Evolutionary conservation across 2,888 invertebrate genomes (phyloP), one percentile per base, ranked within the genome.

Genomic region (Balanococcus diminutus): DNA sequence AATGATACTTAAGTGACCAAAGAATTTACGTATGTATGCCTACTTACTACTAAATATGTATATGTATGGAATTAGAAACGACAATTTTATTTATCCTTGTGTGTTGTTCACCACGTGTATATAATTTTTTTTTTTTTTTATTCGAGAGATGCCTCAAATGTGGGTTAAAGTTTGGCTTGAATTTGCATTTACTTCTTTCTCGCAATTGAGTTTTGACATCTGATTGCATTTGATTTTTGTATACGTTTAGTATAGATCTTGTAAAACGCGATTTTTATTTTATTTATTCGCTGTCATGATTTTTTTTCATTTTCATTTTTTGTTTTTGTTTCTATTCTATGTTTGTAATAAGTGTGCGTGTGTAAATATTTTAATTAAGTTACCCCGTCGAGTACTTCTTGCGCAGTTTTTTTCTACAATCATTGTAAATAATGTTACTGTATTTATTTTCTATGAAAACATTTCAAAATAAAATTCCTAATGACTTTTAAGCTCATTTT

Each of bases 391-490:
- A 28, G 16, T 28, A 67, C 67, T 46, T 46, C n/a, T 46, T 46
- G 46, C n/a, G 4, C 46, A 46, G 46, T 19, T 79, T 79, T 79
- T 79, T 72, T 72, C 6, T 16, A 79, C 36, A 16, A 36, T 79
- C 22, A 16, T 36, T 79, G 75, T 79, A 79, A 16, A 79, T 79
- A 72, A 28, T 79, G 75, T 79, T 79, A 36, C 22, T 32, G 11
- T 36, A 36, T 36, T 36, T 79, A 79, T 79, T 79, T 79, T 79
- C 19, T 79, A 79, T 36, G 36, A 9, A 31, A 14, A 36, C 36
- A 79, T 32, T 79, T 79, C 9, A 6, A 79, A 79, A 79, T 79
- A 79, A 79, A 79, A 32, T 79, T 79, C 28, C 36, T 32, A 79
- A 79, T 79, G 8, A 36, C n/a, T 79, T 79, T 79, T 36, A 3